Evolutionary conservation across 2,797 vertebrate genomes (phyloP).

Genomic region (Prionace glauca): DNA sequence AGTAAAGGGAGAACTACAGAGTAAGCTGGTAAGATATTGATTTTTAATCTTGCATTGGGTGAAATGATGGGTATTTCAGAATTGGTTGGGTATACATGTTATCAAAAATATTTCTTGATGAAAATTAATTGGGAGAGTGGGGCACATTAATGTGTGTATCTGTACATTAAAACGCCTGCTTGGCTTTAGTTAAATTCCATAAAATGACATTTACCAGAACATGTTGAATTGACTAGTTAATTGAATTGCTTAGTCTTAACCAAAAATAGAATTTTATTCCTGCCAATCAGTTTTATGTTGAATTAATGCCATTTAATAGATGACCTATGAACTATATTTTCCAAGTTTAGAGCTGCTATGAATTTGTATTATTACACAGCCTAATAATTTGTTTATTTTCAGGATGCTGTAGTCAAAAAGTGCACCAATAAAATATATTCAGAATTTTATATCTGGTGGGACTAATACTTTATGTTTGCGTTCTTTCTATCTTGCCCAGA

Average conservation of each 20-base stretch:
- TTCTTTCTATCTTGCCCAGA: background rate
- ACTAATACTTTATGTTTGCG: background rate
- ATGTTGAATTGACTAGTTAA: background rate
- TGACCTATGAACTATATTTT: background rate
- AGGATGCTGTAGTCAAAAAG: background rate
- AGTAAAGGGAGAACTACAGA: slow-evolving; percentile 84
- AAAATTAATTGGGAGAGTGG: background rate
- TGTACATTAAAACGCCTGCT: too few species aligned
- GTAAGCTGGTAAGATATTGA: slow-evolving; percentile 77
- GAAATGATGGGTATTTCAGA: background rate
- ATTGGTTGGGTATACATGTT: background rate
- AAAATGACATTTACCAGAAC: background rate
- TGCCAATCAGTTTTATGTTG: background rate
- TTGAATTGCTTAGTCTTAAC: background rate
- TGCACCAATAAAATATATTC: background rate
- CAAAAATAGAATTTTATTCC: background rate
- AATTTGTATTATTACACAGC: background rate
- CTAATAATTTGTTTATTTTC: background rate
- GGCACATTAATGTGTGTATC: background rate
- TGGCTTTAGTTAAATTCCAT: background rate
- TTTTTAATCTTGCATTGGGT: background rate
- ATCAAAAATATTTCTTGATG: background rate
- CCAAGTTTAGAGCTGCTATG: background rate
- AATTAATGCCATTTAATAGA: background rate
- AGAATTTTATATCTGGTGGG: background rate